A percentile compares a stretch with the other conserved stretches of the same genome.
Evolutionary conservation across 1,140 invertebrate genomes (phyloP).

Genomic region (Caenorhabditis elegans): DNA sequence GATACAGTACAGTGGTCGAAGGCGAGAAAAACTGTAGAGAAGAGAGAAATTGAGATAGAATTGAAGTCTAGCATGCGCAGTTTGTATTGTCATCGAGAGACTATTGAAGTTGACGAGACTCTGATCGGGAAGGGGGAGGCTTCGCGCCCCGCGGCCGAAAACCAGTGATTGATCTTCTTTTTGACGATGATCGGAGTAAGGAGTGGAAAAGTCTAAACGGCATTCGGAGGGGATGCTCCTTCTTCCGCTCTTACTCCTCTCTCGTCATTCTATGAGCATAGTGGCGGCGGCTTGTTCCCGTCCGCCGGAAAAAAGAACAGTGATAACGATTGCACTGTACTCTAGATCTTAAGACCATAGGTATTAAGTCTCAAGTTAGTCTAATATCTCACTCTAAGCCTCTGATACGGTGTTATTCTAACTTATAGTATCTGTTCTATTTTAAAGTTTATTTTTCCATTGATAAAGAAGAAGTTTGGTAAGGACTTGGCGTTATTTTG

Average conservation of each 20-base stretch:
- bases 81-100: conserved; percentile 2
- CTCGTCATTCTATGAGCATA: neutral
- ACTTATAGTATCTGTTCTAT: too few relatives aligned
- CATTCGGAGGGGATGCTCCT: neutral
- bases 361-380: neutral
- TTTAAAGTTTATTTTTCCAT: too few relatives aligned
- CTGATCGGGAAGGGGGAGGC: neutral
- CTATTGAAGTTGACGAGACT: neutral
- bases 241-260: neutral
- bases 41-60: neutral
- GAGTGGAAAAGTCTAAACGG: neutral
- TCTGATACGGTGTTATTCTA: too few relatives aligned
- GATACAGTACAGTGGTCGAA: neutral
- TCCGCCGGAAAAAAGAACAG: neutral
- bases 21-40: neutral
- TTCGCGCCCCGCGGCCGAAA: conserved; percentile 19
- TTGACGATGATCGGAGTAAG: neutral
- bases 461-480: too few relatives aligned
- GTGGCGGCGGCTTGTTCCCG: neutral
- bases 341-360: neutral
- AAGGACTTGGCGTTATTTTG: too few relatives aligned
- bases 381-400: too few relatives aligned
- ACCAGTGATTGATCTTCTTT: conserved; percentile 28
- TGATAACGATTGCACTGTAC: neutral
- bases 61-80: neutral